These are phyloP conservation scores for Lipophrys pholis DNA, from an alignment of 2,113 vertebrate genomes.

Conservation along the genomic window DNA sequence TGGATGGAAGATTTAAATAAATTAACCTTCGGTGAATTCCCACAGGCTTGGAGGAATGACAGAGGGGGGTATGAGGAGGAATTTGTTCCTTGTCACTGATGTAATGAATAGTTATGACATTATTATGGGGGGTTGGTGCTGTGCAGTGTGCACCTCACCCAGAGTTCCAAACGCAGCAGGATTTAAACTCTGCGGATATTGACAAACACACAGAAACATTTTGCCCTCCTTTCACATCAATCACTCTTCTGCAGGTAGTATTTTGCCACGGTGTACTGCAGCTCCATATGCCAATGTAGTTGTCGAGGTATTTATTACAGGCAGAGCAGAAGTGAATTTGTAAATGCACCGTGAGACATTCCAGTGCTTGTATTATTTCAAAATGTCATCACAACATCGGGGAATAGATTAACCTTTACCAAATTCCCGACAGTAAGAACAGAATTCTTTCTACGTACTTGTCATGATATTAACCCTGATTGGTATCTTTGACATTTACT, in stretches of 20 bases:
- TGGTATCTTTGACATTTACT: constrained; percentile 63
- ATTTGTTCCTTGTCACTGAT: constrained; percentile 65
- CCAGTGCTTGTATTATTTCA: constrained; percentile 38
- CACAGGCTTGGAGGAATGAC: constrained; percentile 62
- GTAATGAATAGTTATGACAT: constrained; percentile 76
- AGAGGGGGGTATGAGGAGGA: constrained; percentile 60
- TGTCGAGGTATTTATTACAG: constrained; percentile 13
- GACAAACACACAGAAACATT: constrained; percentile 9
- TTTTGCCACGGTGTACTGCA: constrained; percentile 7
- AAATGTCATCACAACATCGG: constrained; percentile 78
- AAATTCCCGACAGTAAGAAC: constrained; percentile 37
- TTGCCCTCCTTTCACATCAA: neutral
- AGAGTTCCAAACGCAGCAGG: constrained; percentile 12
- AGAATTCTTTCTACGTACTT: constrained; percentile 47
- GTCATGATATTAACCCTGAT: constrained; percentile 67
- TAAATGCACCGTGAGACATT: constrained; percentile 42
- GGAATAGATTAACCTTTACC: constrained; percentile 82
- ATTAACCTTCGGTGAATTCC: constrained; percentile 84
- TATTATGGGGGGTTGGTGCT: constrained; percentile 45
- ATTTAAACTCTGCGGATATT: neutral
- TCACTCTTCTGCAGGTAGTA: constrained; percentile 3
- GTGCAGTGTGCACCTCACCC: constrained; percentile 28
- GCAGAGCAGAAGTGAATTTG: constrained; percentile 16
- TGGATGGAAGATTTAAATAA: constrained; percentile 84
- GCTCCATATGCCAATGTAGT: constrained; percentile 17